Conservation (phyloP, 2,113 vertebrate genomes). For the Panurus biarmicus region DNA sequence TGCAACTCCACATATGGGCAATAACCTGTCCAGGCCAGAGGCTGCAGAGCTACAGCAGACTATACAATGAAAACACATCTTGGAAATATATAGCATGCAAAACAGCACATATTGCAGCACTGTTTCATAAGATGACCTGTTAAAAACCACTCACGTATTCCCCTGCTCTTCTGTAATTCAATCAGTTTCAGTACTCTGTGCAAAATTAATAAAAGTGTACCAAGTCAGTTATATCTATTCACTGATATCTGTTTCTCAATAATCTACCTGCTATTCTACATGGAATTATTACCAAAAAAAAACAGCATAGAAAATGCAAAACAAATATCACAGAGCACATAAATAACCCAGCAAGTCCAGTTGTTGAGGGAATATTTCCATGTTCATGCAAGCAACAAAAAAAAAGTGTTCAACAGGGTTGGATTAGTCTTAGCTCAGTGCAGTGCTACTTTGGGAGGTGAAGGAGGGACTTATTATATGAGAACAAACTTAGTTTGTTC, state of each 20-base stretch:
- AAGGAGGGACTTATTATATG: not conserved
- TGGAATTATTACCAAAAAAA: not conserved
- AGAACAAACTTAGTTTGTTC: not conserved
- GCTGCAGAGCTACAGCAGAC: not conserved
- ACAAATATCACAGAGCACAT: not conserved
- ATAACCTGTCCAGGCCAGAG: not conserved
- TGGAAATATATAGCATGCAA: not conserved
- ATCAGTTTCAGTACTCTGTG: not conserved
- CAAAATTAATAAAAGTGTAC: not conserved
- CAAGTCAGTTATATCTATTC: not conserved
- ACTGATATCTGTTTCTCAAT: not conserved
- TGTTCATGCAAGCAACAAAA: not conserved
- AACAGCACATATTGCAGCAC: not conserved
- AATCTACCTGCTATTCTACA: not conserved
- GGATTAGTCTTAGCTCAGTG: not conserved
- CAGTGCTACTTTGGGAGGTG: not conserved
- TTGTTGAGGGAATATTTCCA: not conserved
- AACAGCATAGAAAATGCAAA: not conserved
- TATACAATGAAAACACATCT: not conserved
- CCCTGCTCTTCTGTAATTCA: not conserved
- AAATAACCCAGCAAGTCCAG: not conserved
- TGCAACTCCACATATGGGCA: not conserved
- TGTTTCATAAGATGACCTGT: not conserved
- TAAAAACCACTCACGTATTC: not conserved
- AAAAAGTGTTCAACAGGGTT: not conserved